Evolutionary conservation across 2,888 invertebrate genomes (phyloP).

Genomic region (Stegophylla sp.): DNA sequence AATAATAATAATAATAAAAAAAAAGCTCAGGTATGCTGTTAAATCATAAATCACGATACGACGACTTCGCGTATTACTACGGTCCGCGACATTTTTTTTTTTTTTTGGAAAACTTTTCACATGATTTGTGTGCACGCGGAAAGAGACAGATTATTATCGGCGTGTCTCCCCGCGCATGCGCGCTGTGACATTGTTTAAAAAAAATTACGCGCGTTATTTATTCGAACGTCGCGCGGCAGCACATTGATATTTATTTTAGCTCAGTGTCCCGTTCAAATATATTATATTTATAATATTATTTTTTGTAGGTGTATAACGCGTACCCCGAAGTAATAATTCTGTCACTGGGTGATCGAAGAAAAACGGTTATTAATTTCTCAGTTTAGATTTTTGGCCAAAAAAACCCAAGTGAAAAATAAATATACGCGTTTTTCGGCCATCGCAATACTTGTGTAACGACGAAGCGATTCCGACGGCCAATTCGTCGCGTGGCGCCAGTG

Average conservation of each 20-base stretch:
- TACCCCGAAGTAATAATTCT: not conserved
- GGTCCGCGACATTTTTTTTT: not conserved
- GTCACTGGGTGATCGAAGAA: not conserved
- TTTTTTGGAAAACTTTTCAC: not conserved
- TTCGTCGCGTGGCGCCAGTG: too few species aligned
- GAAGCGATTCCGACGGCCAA: not conserved
- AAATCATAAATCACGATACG: constrained; percentile 30
- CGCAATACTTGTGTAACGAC: not conserved
- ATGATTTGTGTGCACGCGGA: constrained; percentile 9
- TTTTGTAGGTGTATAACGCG: too few species aligned
- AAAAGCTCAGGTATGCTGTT: constrained; percentile 22
- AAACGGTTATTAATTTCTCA: not conserved
- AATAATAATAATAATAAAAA: too few species aligned
- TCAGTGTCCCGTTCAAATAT: too few species aligned
- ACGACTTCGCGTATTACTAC: not conserved
- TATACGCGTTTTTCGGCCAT: not conserved
- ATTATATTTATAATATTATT: too few species aligned
- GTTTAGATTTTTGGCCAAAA: not conserved
- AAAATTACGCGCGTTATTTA: not conserved
- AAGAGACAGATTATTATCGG: not conserved
- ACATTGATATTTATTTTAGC: too few species aligned
- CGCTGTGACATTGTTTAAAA: not conserved
- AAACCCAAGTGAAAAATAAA: too few species aligned
- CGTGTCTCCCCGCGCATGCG: too few species aligned
- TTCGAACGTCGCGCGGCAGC: too few species aligned